These are phyloP conservation scores for Calephelis virginiensis DNA, from an alignment of 1,140 invertebrate species.

Conservation along the genomic window DNA sequence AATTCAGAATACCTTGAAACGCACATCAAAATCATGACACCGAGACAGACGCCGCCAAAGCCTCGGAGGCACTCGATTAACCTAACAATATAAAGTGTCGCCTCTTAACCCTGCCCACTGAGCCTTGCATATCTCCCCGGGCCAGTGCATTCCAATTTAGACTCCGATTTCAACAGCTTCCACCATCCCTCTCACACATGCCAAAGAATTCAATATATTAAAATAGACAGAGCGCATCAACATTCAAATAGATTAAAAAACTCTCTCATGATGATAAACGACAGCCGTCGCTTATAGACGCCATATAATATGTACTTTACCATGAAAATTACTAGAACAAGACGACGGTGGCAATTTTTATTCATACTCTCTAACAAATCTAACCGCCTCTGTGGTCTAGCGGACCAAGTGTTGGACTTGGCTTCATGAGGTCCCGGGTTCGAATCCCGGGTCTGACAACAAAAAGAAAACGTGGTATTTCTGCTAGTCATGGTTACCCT, in stretches of 20 bases:
- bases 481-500: no score
- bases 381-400: no score
- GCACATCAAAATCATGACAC: background rate
- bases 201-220: background rate
- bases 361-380: no score
- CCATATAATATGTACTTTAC: no score
- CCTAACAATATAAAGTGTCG: slow-evolving; percentile 3
- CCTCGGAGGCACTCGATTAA: slow-evolving; percentile 6
- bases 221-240: background rate
- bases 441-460: no score
- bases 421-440: no score
- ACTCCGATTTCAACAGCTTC: slow-evolving; percentile 38
- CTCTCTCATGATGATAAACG: background rate
- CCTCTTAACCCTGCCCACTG: slow-evolving; percentile 20
- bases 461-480: no score
- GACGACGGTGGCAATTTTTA: no score
- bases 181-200: background rate
- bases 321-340: no score
- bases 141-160: slow-evolving; percentile 49
- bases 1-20: background rate
- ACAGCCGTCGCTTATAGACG: no score
- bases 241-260: background rate
- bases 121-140: slow-evolving; percentile 29
- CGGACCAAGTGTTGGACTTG: no score
- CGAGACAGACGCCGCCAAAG: background rate